A percentile compares a stretch with the other conserved stretches of the same genome.
phyloP scores from a whole-genome alignment of 2,113 vertebrate genomes.

The Erinaceus europaeus region DNA sequence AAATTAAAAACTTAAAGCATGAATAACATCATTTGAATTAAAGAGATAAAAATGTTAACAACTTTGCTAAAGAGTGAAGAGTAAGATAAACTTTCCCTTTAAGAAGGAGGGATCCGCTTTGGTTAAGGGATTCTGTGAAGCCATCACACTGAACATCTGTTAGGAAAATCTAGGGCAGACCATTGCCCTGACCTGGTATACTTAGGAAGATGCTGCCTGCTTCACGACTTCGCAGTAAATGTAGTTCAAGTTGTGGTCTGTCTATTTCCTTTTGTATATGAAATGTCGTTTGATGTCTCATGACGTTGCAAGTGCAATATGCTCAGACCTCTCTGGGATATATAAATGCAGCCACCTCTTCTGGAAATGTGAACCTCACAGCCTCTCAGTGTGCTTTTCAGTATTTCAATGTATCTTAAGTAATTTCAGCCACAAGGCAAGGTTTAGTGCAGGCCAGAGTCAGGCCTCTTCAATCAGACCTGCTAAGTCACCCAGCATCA shows the following conservation, averaged over 20 bases:
- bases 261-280: background rate
- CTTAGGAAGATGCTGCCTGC: background rate
- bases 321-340: background rate
- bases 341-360: background rate
- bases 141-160: background rate
- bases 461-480: background rate
- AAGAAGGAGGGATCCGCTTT: background rate
- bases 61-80: background rate
- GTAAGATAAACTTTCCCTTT: background rate
- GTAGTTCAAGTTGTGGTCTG: background rate
- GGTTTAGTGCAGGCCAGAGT: background rate
- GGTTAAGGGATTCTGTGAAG: background rate
- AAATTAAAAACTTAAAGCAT: background rate
- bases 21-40: background rate
- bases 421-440: constrained; percentile 17
- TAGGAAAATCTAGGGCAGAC: background rate
- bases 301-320: background rate
- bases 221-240: background rate
- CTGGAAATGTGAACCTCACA: constrained; percentile 1
- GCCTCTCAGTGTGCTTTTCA: background rate
- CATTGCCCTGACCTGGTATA: background rate
- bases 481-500: background rate
- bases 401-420: background rate
- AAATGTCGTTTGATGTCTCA: background rate
- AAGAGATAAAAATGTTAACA: background rate